phyloP scores from a whole-genome alignment of 2,888 invertebrate genomes.

The Phengaris alcon region DNA sequence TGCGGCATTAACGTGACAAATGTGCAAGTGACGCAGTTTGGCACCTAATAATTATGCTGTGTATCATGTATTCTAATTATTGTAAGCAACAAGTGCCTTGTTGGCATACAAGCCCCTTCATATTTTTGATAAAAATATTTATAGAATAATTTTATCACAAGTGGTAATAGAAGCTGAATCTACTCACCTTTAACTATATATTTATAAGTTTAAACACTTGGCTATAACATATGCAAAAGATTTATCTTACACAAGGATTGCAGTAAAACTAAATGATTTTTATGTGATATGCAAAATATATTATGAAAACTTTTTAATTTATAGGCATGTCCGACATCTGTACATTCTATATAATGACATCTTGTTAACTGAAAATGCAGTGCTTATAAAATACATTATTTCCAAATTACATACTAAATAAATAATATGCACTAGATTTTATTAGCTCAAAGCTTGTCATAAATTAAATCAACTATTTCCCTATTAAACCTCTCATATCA shows the following conservation, averaged over 20 bases:
- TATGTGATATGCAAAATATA: conserved; percentile 31
- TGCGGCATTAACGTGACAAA: background rate
- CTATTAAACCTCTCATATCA: conserved; percentile 28
- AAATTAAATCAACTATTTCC: conserved; percentile 28
- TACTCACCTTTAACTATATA: conserved; percentile 13
- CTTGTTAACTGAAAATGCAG: conserved; percentile 27
- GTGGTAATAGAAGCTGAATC: background rate
- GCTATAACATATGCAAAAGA: conserved; percentile 7
- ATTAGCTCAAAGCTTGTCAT: conserved; percentile 30
- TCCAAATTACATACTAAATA: conserved; percentile 30
- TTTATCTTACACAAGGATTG: conserved; percentile 11
- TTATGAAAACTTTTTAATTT: conserved; percentile 32
- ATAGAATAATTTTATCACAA: conserved; percentile 8
- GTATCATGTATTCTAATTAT: background rate
- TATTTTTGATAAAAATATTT: background rate
- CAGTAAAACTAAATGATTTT: conserved; percentile 29
- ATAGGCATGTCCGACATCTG: conserved; percentile 34
- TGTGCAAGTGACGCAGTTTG: background rate
- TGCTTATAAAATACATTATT: conserved; percentile 27
- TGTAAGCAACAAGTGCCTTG: background rate
- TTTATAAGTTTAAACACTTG: conserved; percentile 17
- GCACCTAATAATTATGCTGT: background rate
- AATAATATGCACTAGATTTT: conserved; percentile 31
- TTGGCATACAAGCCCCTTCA: background rate
- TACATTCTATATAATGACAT: conserved; percentile 30